Base-by-base conservation (phyloP, 2,113 vertebrate species). In the Zosterops hypoxanthus region DNA sequence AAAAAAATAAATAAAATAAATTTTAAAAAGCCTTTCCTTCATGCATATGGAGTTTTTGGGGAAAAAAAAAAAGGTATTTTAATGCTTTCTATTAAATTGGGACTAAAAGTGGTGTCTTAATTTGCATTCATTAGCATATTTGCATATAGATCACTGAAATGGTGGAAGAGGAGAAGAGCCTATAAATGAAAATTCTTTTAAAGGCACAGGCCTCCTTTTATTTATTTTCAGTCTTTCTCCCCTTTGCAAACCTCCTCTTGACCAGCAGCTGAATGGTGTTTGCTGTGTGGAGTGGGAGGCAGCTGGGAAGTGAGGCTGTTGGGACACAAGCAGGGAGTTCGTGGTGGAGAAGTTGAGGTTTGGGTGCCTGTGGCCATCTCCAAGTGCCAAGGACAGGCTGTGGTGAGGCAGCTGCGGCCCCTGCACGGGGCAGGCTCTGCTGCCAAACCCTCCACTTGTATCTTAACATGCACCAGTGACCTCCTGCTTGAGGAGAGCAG, bases 81-180 rank as follows among this genome's bases (percentile, higher is more conserved):
- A 98, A 98, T 98, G 98, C 98, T 98, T 98, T 98, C 98, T 98
- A 98, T 98, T 98, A 98, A 98, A 98, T 98, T 98, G 98, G 98
- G 98, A 98, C 98, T 98, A 98, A 98, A 98, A 98, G 98, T 98
- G 98, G 98, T 98, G 96, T 98, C 98, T 98, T 98, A 98, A 98
- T 98, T 98, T 98, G 98, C 98, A 98, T 98, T 78, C 97, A 98
- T 98, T 98, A 98, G 98, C 98, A 98, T 98, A 98, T 98, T 98
- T 98, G 98, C 98, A 98, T 98, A 98, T 98, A 98, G 98, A 98
- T 98, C 98, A 98, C 98, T 97, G 98, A 98, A 98, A 98, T 98
- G 98, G 98, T 98, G 97, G 98, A 98, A 98, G 98, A 98, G 98
- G 90, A 98, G 97, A 98, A 98, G 98, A 98, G 97, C 97, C 98